Evolutionary conservation across 2,888 invertebrate genomes (phyloP).

Genomic region (Trilocha varians): DNA sequence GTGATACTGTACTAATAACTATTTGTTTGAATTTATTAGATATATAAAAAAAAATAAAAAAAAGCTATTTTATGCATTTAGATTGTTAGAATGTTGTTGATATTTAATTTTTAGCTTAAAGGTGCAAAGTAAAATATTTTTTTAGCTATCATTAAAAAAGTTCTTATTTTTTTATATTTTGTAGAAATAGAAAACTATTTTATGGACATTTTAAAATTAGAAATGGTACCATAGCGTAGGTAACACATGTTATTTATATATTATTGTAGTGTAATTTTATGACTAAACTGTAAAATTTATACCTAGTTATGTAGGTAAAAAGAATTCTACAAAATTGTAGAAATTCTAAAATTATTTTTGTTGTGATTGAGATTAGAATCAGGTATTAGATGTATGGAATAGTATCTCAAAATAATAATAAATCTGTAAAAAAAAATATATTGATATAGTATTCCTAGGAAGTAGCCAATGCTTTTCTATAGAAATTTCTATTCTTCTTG

Average conservation of each 20-base stretch:
- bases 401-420: no score
- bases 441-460: not conserved
- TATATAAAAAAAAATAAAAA: slow-evolving; percentile 4
- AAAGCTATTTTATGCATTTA: slow-evolving; percentile 7
- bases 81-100: not conserved
- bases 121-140: not conserved
- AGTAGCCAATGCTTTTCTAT: not conserved
- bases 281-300: not conserved
- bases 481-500: no score
- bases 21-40: slow-evolving; percentile 7
- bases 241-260: no score
- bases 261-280: no score
- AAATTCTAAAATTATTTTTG: no score
- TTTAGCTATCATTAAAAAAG: no score
- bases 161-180: no score
- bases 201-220: no score
- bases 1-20: slow-evolving; percentile 45
- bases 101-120: not conserved
- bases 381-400: not conserved
- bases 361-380: not conserved
- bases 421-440: no score
- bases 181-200: no score
- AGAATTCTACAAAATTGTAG: not conserved
- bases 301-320: not conserved
- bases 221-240: no score